Conservation (phyloP, 2,797 vertebrate genomes). For the Microcaecilia unicolor region DNA sequence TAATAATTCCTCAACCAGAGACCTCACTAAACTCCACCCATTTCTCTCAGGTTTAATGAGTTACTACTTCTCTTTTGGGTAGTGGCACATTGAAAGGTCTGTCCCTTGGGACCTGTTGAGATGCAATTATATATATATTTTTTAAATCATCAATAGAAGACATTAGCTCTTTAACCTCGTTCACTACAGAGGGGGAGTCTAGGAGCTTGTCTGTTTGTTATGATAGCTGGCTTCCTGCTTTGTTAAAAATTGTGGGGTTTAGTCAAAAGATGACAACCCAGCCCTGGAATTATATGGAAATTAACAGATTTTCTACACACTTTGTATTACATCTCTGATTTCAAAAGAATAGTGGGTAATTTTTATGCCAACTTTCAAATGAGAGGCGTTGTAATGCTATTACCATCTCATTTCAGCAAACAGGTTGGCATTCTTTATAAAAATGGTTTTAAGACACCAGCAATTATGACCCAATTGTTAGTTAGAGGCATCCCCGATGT, state of each 20-base stretch:
- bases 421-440: constrained; percentile 51
- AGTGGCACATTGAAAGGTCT: too few species aligned
- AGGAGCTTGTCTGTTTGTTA: constrained; percentile 18
- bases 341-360: constrained; percentile 32
- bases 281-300: constrained; percentile 56
- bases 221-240: constrained; percentile 13
- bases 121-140: too few species aligned
- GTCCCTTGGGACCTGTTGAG: too few species aligned
- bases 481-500: constrained; percentile 27
- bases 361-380: constrained; percentile 40
- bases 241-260: constrained; percentile 46
- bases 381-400: constrained; percentile 45
- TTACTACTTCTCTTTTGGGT: too few species aligned
- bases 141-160: neutral
- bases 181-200: neutral
- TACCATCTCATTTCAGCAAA: constrained; percentile 45
- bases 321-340: constrained; percentile 26
- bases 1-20: too few species aligned
- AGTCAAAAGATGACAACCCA: constrained; percentile 29
- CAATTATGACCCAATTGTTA: constrained; percentile 56
- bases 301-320: constrained; percentile 18
- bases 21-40: too few species aligned
- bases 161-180: constrained; percentile 9
- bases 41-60: too few species aligned
- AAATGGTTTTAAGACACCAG: constrained; percentile 56